Conservation (phyloP, 2,113 vertebrate genomes). For the Plecotus auritus region DNA sequence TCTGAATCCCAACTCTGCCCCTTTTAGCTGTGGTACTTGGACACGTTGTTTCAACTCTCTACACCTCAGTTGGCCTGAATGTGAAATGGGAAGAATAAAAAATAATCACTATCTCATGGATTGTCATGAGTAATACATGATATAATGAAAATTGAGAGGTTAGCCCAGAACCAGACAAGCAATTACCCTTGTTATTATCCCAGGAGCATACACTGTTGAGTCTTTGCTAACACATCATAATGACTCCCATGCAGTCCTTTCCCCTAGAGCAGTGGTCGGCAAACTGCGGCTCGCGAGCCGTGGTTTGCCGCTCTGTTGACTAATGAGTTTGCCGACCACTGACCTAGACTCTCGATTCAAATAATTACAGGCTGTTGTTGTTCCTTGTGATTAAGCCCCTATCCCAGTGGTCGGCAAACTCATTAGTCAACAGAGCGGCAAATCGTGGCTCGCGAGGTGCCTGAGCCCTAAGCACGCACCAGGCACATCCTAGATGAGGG, state of each 20-base stretch:
- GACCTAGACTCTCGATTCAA: no score
- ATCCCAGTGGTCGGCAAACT: no score
- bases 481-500: background rate
- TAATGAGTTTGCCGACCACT: no score
- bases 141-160: background rate
- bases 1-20: background rate
- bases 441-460: no score
- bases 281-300: no score
- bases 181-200: background rate
- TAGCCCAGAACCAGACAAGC: background rate
- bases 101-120: background rate
- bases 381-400: no score
- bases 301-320: no score
- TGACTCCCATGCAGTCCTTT: background rate
- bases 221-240: background rate
- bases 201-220: background rate
- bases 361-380: no score
- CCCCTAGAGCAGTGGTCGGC: background rate
- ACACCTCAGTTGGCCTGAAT: background rate
- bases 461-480: background rate
- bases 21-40: background rate
- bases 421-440: no score
- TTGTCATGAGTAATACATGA: background rate
- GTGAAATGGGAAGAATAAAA: background rate
- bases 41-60: background rate